Conservation (phyloP, 2,888 invertebrate species). For the Philopedon plagiatum region DNA sequence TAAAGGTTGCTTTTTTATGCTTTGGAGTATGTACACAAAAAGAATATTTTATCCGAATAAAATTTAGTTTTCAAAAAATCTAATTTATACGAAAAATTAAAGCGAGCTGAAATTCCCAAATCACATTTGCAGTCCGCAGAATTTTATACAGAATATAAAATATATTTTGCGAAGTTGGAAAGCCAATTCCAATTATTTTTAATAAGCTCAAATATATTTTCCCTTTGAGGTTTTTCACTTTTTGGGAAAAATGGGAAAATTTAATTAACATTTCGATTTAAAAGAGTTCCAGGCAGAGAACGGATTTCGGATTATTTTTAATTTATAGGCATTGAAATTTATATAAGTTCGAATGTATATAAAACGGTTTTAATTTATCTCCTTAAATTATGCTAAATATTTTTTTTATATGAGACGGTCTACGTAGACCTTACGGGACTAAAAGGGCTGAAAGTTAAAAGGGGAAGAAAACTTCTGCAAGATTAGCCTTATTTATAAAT, state of each 20-base stretch:
- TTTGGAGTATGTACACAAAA: not conserved
- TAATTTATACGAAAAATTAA: slow-evolving; percentile 25
- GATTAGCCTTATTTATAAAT: too few species aligned
- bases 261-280: slow-evolving; percentile 3
- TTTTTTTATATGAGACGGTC: too few species aligned
- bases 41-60: not conserved
- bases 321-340: too few species aligned
- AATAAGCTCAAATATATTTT: slow-evolving; percentile 32
- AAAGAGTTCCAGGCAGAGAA: too few species aligned
- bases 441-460: too few species aligned
- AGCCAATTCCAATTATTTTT: slow-evolving; percentile 39
- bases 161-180: slow-evolving; percentile 19
- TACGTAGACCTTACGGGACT: too few species aligned
- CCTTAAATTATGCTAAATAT: too few species aligned
- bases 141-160: slow-evolving; percentile 36
- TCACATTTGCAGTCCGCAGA: slow-evolving; percentile 1
- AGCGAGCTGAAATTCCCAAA: slow-evolving; percentile 18
- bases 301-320: too few species aligned
- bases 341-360: too few species aligned
- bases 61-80: slow-evolving; percentile 2
- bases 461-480: too few species aligned
- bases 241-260: not conserved
- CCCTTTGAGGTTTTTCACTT: slow-evolving; percentile 27
- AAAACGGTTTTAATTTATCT: too few species aligned
- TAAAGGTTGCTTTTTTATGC: not conserved